phyloP scores from a whole-genome alignment of 2,113 vertebrate species.

The Caranx melampygus region DNA sequence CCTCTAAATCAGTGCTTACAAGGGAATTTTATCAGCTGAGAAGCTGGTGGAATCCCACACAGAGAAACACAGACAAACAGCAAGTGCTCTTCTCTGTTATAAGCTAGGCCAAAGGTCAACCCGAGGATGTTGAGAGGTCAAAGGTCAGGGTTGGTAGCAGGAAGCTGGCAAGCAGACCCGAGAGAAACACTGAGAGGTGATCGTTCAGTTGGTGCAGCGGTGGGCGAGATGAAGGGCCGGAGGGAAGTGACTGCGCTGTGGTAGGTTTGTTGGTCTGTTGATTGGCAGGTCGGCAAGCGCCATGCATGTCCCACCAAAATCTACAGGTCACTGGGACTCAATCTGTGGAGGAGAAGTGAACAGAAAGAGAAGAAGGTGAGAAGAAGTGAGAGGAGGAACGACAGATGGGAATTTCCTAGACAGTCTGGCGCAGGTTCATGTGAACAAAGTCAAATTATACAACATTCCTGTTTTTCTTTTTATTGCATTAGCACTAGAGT shows the following conservation, averaged over 20 bases:
- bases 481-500: conserved; percentile 30
- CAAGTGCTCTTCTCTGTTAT: conserved; percentile 68
- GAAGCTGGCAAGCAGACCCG: conserved; percentile 78
- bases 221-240: conserved; percentile 79
- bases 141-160: conserved; percentile 64
- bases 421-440: conserved; percentile 5
- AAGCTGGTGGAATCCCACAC: conserved; percentile 52
- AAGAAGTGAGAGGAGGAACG: conserved; percentile 42
- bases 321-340: conserved; percentile 87
- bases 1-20: conserved; percentile 37
- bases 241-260: conserved; percentile 87
- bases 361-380: background rate
- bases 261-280: conserved; percentile 83
- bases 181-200: conserved; percentile 83
- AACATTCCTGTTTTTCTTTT: conserved; percentile 18
- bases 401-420: conserved; percentile 7
- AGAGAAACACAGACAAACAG: conserved; percentile 73
- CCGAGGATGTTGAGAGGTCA: conserved; percentile 46
- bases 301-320: conserved; percentile 87
- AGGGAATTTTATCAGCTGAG: conserved; percentile 25
- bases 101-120: conserved; percentile 55
- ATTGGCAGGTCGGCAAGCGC: conserved; percentile 77
- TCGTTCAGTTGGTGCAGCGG: conserved; percentile 79
- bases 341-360: conserved; percentile 84
- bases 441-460: conserved; percentile 36